Base-by-base conservation (phyloP, 2,888 invertebrate species). In the Yponomeuta sedellus region DNA sequence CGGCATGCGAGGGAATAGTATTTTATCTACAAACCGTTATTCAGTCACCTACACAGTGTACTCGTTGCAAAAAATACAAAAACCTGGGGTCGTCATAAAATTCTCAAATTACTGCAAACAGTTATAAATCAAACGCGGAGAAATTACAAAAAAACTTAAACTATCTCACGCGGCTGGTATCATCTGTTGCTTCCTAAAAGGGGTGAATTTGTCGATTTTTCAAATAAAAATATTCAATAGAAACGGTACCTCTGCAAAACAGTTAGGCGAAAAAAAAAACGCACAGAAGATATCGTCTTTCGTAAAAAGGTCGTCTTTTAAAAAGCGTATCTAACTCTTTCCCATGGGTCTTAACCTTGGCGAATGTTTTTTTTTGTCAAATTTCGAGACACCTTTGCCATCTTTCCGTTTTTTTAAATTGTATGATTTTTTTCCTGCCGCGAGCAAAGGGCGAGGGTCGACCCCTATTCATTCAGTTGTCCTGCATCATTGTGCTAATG, bases 331-430 rank as follows among this genome's bases (percentile, higher is more conserved):
- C 86, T 86, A 91, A 91, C 91, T 91, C 91, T 91, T 91, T 91
- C 91, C 89, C 91, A 91, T 87, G 91, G 86, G 84, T 90, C 90
- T 90, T 90, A 91, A 90, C 89, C 89, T 90, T 83, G 80, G 82
- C 80, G 81, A 80, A 79, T 25, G 59, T 73, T 82, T 88, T 34
- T 28, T 85, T 86, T 83, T 84, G 79, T 80, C 74, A 74, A 84
- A 86, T 89, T 86, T 84, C 84, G 83, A 87, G 89, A 91, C 91
- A 90, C 89, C 90, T 91, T 91, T 90, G 88, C 76, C 85, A 91
- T 91, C 90, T 88, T 89, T 88, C 71, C 79, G 79, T 79, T 88
- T 88, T 89, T 89, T 83, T 80, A 73, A 74, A 77, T 73, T 79
- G 79, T 77, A 73, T 75, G 75, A 80, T 85, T 85, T 82, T 34